Conservation (phyloP, 2,888 invertebrate species). For the Halictus quadricinctus region DNA sequence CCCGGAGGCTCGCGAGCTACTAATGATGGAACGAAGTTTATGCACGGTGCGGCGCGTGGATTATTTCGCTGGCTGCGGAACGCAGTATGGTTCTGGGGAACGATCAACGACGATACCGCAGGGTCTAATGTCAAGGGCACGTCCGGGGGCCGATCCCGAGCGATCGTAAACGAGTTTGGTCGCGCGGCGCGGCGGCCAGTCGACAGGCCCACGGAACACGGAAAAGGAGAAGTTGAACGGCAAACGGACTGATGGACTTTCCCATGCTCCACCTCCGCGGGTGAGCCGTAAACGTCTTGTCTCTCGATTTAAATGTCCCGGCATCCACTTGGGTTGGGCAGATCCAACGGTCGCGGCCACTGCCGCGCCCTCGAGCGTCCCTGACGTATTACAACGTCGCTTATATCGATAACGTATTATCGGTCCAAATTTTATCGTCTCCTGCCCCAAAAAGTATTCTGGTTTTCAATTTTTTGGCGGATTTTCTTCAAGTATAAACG, state of each 20-base stretch:
- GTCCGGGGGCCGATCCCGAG: constrained; percentile 1
- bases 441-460: too few species aligned
- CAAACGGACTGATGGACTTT: constrained; percentile 70
- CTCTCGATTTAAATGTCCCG: constrained; percentile 73
- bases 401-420: too few species aligned
- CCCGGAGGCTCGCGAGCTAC: not conserved
- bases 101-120: constrained; percentile 42
- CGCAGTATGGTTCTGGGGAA: constrained; percentile 17
- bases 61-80: constrained; percentile 4
- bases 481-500: too few species aligned
- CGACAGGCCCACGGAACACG: constrained; percentile 27
- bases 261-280: constrained; percentile 74
- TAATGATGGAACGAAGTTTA: constrained; percentile 17
- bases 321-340: constrained; percentile 72
- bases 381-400: constrained; percentile 27
- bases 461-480: too few species aligned
- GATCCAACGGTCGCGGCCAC: constrained; percentile 60
- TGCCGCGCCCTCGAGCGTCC: constrained; percentile 61
- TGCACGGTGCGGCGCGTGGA: not conserved
- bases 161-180: constrained; percentile 41
- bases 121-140: constrained; percentile 52
- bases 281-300: constrained; percentile 74
- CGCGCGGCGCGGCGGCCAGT: not conserved
- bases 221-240: constrained; percentile 55
- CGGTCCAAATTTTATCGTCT: not conserved